Evolutionary conservation across 2,888 invertebrate species (phyloP), one percentile per base, ranked within the genome.

Genomic region (Leptopterna dolabrata): DNA sequence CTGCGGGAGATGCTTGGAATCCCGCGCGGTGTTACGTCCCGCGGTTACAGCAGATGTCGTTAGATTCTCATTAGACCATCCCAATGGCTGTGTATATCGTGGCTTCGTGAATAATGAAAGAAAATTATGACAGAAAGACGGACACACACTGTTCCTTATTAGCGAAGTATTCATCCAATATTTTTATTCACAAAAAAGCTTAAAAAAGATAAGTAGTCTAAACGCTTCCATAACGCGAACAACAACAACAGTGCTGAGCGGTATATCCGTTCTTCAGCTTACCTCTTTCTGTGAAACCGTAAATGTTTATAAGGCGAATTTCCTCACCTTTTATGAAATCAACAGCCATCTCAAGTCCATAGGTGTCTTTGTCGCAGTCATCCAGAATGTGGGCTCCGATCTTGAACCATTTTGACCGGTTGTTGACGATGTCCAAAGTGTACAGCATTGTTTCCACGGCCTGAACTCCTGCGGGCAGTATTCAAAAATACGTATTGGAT

Each of bases 331-430:
- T 97, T 89, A 98, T 98, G 92, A 98, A 98, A 92, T 98, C 97
- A n/a, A 98, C 96, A 14, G 97, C 97, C 95, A 98, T 97, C 92
- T 98, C 97, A 89, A 98, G 93, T 0, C 98, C 98, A 91, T 97
- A 97, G 0, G 98, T 98, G 91, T 98, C 98, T 92, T 97, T 96
- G 93, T 98, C 98, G 92, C 98, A 98, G 92, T 98, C 98, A 91
- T 98, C 98, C 88, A 98, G 93, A 84, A 98, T 95, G 91, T 97
- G 96, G 14, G 97, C 97, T 63, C 97, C 98, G 16, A 98, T 92
- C 4, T 93, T 95, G 83, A 97, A 95, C 55, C 83, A 85, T 19
- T 88, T 87, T 4, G 84, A 73, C 19, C 88, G 70, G 16, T 87
- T 80, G 81, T 90, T 90, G 36, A 90, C 86, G 9, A 89, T 88